A percentile compares a stretch with the other conserved stretches of the same genome.
Evolutionary conservation across 1,140 invertebrate genomes (phyloP).

Genomic region (Xylocopa sonorina): DNA sequence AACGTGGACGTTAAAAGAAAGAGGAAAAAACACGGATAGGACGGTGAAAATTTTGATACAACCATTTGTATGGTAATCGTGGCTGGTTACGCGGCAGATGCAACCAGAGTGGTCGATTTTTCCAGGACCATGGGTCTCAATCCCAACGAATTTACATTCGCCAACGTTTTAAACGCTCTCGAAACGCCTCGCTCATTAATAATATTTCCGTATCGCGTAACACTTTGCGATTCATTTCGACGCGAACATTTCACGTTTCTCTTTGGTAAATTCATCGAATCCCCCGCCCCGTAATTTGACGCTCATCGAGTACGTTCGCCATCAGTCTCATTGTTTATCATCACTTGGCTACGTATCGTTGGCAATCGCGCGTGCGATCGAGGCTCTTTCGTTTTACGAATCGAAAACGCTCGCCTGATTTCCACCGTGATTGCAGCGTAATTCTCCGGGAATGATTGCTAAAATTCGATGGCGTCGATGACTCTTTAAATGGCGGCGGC

Average conservation of each 20-base stretch:
- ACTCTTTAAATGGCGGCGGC: no score
- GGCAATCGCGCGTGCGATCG: no score
- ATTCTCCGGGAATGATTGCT: no score
- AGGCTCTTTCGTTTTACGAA: no score
- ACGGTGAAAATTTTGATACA: constrained; percentile 10
- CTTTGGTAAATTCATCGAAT: not conserved
- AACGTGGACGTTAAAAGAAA: not conserved
- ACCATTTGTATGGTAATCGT: constrained; percentile 31
- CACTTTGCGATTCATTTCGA: no score
- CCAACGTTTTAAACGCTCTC: not conserved
- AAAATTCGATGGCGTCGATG: no score
- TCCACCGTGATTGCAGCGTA: no score
- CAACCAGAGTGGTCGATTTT: not conserved
- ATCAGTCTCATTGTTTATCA: not conserved
- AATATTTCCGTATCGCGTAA: not conserved
- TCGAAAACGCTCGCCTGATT: no score
- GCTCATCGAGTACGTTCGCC: not conserved
- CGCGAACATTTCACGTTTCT: no score
- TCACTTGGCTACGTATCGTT: not conserved
- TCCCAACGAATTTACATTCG: not conserved
- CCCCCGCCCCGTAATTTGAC: not conserved
- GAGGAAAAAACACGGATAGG: not conserved
- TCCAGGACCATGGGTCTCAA: not conserved
- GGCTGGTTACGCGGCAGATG: not conserved
- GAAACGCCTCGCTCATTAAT: not conserved